These are phyloP conservation scores for Globicephala melas DNA, from an alignment of 2,113 vertebrate genomes.

Conservation along the genomic window DNA sequence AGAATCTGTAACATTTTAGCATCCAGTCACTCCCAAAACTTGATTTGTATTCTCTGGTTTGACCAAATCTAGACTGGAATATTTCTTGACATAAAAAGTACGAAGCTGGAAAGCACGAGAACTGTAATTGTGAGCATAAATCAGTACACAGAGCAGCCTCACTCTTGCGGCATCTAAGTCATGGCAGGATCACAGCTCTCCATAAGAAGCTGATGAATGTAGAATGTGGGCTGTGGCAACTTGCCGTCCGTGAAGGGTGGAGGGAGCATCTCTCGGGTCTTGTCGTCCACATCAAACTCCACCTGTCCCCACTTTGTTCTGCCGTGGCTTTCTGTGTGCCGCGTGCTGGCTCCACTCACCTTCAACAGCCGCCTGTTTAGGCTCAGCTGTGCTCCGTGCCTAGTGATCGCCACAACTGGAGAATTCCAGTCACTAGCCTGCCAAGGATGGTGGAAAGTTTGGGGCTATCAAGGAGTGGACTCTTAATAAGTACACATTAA, in stretches of 20 bases:
- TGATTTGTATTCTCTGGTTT: not conserved
- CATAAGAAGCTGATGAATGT: not conserved
- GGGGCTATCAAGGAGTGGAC: constrained; percentile 26
- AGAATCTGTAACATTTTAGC: not conserved
- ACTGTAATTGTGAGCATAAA: not conserved
- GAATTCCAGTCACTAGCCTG: constrained; percentile 49
- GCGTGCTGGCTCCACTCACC: not conserved
- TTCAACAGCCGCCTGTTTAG: constrained; percentile 33
- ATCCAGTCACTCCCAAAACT: constrained; percentile 9
- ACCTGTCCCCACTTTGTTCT: not conserved
- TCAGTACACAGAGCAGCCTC: not conserved
- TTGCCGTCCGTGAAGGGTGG: rapidly evolving
- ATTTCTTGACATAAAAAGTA: not conserved
- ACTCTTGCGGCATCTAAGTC: not conserved
- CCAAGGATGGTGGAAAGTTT: constrained; percentile 60
- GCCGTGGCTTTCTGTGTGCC: not conserved
- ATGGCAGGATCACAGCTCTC: not conserved
- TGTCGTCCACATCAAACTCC: too few species aligned
- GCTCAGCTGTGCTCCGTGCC: constrained; percentile 36
- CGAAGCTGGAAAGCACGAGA: not conserved
- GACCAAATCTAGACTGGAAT: not conserved
- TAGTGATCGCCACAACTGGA: not conserved
- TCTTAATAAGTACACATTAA: constrained; percentile 47
- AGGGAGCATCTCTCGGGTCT: not conserved
- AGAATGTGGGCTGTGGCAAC: not conserved